Evolutionary conservation across 1,140 invertebrate genomes (phyloP).

Genomic region (Coptotermes formosanus): DNA sequence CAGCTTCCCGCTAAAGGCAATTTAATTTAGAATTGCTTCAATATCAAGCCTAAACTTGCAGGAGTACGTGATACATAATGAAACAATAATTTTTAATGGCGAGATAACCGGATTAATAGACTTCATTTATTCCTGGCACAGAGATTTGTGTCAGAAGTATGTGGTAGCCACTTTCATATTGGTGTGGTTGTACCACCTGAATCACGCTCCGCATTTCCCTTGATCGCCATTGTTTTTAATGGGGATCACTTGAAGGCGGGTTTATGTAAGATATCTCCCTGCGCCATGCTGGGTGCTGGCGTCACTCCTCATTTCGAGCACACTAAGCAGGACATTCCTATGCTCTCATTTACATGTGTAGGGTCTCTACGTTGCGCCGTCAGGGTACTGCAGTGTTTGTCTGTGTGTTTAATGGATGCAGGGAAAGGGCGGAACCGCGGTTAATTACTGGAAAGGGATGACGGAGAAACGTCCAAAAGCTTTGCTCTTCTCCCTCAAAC

Average conservation of each 20-base stretch:
- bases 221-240: conserved; percentile 8
- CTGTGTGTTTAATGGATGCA: not conserved
- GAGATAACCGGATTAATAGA: no score
- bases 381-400: not conserved
- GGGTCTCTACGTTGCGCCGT: not conserved
- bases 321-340: not conserved
- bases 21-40: no score
- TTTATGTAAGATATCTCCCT: conserved; percentile 6
- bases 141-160: no score
- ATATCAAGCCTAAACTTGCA: no score
- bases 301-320: no score
- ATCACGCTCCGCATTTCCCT: not conserved
- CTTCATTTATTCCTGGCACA: no score
- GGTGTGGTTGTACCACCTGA: not conserved
- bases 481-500: conserved; percentile 9
- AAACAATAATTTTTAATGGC: no score
- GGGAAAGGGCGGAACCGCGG: not conserved
- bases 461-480: not conserved
- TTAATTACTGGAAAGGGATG: conserved; percentile 2
- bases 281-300: not conserved
- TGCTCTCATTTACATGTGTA: not conserved
- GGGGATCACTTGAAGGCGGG: not conserved
- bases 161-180: not conserved
- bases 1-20: no score
- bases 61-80: no score